Conservation (phyloP, 2,797 vertebrate genomes). For the Cirrhinus molitorella region DNA sequence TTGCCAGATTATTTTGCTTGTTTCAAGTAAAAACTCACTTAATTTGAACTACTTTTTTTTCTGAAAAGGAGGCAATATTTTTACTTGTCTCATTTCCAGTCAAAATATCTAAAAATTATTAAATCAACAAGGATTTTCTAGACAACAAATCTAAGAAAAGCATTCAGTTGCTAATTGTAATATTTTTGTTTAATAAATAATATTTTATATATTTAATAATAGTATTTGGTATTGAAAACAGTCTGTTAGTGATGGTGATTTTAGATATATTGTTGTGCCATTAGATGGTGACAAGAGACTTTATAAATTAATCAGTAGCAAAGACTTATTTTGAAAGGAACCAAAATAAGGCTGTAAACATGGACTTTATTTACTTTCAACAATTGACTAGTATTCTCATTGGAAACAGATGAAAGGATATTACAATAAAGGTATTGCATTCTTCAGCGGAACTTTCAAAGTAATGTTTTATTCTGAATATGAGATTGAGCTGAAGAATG, state of each 20-base stretch:
- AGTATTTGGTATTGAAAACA: not conserved
- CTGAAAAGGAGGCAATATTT: too few relatives aligned
- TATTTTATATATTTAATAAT: not conserved
- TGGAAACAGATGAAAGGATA: not conserved
- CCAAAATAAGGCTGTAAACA: not conserved
- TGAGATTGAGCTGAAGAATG: not conserved
- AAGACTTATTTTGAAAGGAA: not conserved
- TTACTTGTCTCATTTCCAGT: too few relatives aligned
- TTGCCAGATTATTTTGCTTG: too few relatives aligned
- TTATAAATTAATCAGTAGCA: not conserved
- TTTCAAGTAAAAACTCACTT: too few relatives aligned
- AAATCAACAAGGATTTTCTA: too few relatives aligned
- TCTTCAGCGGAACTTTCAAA: not conserved
- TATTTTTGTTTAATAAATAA: too few relatives aligned
- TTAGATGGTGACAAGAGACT: not conserved
- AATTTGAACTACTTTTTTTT: not conserved
- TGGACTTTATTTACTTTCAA: not conserved
- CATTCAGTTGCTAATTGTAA: too few relatives aligned
- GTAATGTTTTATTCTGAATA: not conserved
- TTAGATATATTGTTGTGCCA: not conserved
- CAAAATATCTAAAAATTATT: too few relatives aligned
- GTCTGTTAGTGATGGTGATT: not conserved
- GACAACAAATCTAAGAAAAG: too few relatives aligned
- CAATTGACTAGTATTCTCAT: not conserved
- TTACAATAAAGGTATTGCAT: not conserved